A percentile compares a stretch with the other conserved stretches of the same genome.
Conservation (phyloP, 2,888 invertebrate genomes). For the Suillia variegata region DNA sequence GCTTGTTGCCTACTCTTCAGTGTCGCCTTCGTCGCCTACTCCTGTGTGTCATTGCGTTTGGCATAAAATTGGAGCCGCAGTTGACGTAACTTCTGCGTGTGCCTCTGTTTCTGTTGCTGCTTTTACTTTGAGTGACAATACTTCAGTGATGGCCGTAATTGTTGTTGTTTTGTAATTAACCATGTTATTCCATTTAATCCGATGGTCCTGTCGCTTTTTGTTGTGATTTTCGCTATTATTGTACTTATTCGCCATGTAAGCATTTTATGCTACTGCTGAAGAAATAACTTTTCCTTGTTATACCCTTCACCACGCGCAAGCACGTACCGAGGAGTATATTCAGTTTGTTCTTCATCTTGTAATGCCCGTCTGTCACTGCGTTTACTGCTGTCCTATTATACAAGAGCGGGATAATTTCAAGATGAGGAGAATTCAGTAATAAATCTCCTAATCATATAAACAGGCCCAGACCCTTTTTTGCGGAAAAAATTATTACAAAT, state of each 20-base stretch:
- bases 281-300: slow-evolving; percentile 18
- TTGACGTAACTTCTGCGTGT: slow-evolving; percentile 30
- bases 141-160: slow-evolving; percentile 5
- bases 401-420: no score
- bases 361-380: slow-evolving; percentile 1
- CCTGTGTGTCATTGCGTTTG: slow-evolving; percentile 20
- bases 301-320: no score
- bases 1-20: slow-evolving; percentile 8
- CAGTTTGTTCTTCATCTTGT: not conserved
- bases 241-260: no score
- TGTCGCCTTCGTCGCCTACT: slow-evolving; percentile 9
- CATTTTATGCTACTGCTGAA: slow-evolving; percentile 9
- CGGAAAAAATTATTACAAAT: no score
- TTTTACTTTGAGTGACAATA: slow-evolving; percentile 25
- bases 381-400: not conserved
- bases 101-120: slow-evolving; percentile 35
- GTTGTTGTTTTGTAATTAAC: slow-evolving; percentile 42
- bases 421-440: no score
- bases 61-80: not conserved
- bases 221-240: not conserved
- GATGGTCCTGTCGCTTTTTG: slow-evolving; percentile 22
- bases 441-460: no score
- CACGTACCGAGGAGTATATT: no score
- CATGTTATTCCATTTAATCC: slow-evolving; percentile 52
- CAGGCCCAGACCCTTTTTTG: no score